Conservation (phyloP, 2,888 invertebrate species). For the Nephrotoma guestfalica region DNA sequence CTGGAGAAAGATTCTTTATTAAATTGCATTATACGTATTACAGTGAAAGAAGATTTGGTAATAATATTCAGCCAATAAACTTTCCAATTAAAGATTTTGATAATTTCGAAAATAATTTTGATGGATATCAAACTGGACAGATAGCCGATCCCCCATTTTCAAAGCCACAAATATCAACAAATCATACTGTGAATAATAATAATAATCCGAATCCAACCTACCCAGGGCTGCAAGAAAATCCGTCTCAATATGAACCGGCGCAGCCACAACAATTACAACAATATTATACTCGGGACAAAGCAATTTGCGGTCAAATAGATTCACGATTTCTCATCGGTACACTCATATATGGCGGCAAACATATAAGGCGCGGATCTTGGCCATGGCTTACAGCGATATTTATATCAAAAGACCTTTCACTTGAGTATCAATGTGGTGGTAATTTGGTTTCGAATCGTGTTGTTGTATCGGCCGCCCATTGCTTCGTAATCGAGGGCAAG, state of each 20-base stretch:
- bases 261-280: neutral
- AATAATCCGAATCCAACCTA: neutral
- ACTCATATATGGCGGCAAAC: constrained; percentile 22
- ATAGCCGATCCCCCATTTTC: neutral
- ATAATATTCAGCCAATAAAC: neutral
- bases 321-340: neutral
- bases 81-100: neutral
- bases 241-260: neutral
- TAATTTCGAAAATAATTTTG: neutral
- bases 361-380: constrained; percentile 38
- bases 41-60: neutral
- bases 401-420: constrained; percentile 25
- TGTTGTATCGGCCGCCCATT: constrained; percentile 34
- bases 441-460: constrained; percentile 24
- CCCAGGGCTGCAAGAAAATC: neutral
- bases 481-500: constrained; percentile 13
- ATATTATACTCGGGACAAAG: neutral
- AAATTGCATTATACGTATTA: neutral
- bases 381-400: constrained; percentile 56
- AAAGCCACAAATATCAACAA: neutral
- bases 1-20: neutral
- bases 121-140: neutral
- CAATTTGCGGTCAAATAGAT: neutral
- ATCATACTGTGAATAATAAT: no score
- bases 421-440: constrained; percentile 31